These are phyloP conservation scores for Carassius gibelio DNA, from an alignment of 2,113 vertebrate genomes.

Conservation along the genomic window DNA sequence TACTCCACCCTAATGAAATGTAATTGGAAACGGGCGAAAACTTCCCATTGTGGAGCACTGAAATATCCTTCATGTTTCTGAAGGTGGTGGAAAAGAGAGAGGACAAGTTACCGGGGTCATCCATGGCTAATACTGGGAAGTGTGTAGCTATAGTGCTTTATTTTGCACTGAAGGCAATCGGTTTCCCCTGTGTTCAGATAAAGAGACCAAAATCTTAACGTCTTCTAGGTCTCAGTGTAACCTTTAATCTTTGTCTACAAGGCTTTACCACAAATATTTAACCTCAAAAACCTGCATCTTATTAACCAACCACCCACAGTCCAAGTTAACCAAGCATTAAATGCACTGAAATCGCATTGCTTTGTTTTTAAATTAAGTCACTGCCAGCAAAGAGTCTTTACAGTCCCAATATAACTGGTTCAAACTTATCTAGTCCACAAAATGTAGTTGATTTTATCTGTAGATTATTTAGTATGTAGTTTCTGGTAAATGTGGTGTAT, in stretches of 20 bases:
- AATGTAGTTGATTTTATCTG: background rate
- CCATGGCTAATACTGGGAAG: conserved; percentile 28
- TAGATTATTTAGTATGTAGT: background rate
- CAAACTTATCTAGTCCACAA: background rate
- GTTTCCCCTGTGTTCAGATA: conserved; percentile 1
- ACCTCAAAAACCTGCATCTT: background rate
- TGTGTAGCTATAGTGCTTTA: conserved; percentile 23
- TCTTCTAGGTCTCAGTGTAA: conserved; percentile 1
- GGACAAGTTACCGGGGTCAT: conserved; percentile 45
- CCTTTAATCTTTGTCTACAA: background rate
- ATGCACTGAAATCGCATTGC: background rate
- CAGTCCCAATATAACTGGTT: background rate
- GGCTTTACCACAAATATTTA: background rate
- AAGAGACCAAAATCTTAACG: background rate
- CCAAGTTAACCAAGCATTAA: conserved; percentile 2
- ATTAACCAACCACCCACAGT: background rate
- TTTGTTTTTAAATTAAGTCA: background rate
- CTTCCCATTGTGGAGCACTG: conserved; percentile 42
- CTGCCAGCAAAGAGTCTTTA: background rate
- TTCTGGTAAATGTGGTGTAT: conserved; percentile 20
- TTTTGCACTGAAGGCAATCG: background rate
- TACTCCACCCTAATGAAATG: conserved; percentile 55
- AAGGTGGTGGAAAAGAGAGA: background rate
- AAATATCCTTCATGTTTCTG: conserved; percentile 52
- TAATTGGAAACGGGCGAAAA: conserved; percentile 59